Evolutionary conservation across 2,888 invertebrate species (phyloP).

Genomic region (Caenorhabditis afra): DNA sequence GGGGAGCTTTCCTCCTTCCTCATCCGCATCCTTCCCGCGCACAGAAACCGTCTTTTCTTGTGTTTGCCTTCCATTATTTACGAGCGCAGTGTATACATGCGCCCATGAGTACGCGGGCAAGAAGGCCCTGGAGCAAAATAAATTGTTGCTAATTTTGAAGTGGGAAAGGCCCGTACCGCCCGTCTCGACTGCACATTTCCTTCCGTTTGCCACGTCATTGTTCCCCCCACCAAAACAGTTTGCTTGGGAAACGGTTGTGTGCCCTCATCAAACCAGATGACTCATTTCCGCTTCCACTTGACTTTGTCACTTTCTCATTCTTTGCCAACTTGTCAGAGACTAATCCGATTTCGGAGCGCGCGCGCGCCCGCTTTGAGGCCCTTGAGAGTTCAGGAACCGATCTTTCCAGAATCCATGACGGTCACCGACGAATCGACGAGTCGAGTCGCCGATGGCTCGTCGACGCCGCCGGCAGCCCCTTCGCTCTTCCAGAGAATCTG

Average conservation of each 20-base stretch:
- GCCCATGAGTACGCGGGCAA: slow-evolving; percentile 39
- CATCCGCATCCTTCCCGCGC: slow-evolving; percentile 40
- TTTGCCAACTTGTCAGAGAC: slow-evolving; percentile 46
- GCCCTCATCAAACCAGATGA: slow-evolving; percentile 22
- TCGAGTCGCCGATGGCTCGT: slow-evolving; percentile 25
- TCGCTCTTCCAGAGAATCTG: slow-evolving; percentile 50
- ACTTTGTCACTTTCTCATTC: slow-evolving; percentile 42
- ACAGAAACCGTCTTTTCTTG: slow-evolving; percentile 20
- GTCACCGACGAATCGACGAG: slow-evolving; percentile 47
- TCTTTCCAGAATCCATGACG: slow-evolving; percentile 51
- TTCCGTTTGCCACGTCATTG: slow-evolving; percentile 14
- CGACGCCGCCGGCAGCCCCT: slow-evolving; percentile 14
- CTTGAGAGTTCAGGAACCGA: slow-evolving; percentile 14
- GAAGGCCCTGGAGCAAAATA: slow-evolving; percentile 50
- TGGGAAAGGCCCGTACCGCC: slow-evolving; percentile 25
- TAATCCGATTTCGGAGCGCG: slow-evolving; percentile 43
- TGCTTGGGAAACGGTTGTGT: not conserved
- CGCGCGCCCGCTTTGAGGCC: no score
- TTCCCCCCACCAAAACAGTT: not conserved
- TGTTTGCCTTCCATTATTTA: slow-evolving; percentile 56
- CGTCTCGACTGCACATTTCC: not conserved
- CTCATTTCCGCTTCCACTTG: slow-evolving; percentile 45
- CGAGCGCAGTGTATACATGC: slow-evolving; percentile 57
- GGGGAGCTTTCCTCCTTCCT: slow-evolving; percentile 21
- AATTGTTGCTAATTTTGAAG: slow-evolving; percentile 59